phyloP scores from a whole-genome alignment of 37 sponge, comb jelly and placozoan species.

The Chondrosia reniformis region DNA sequence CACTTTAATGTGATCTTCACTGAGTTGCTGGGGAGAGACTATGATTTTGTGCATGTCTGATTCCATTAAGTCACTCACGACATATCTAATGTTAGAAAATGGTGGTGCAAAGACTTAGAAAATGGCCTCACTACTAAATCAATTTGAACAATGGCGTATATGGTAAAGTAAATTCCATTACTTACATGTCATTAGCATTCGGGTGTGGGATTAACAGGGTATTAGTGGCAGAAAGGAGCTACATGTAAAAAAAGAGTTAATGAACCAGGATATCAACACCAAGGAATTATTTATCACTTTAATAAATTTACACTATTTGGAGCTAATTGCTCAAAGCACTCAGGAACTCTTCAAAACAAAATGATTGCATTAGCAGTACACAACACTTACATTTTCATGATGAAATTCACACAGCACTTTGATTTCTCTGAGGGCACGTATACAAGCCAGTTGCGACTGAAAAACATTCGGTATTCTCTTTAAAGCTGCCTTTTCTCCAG shows the following conservation, averaged over 20 bases:
- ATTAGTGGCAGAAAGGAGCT: too few relatives aligned
- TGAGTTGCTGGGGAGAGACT: slow-evolving; percentile 64
- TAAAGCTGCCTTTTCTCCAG: slow-evolving; percentile 64
- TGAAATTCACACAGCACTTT: slow-evolving; percentile 78
- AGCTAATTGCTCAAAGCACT: neutral
- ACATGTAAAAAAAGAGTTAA: too few relatives aligned
- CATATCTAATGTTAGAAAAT: slow-evolving; percentile 38
- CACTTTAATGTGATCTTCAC: slow-evolving; percentile 81
- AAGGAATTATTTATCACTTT: too few relatives aligned
- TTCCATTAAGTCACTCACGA: slow-evolving; percentile 78
- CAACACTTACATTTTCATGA: slow-evolving; percentile 80
- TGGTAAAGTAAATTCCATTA: too few relatives aligned
- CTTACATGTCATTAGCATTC: too few relatives aligned
- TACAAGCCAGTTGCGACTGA: slow-evolving; percentile 61
- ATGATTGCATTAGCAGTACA: neutral
- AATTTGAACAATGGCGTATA: too few relatives aligned
- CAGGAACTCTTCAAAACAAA: slow-evolving; percentile 1
- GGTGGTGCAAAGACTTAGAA: neutral
- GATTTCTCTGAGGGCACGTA: slow-evolving; percentile 76
- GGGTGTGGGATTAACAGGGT: too few relatives aligned
- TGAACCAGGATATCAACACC: too few relatives aligned
- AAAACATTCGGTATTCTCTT: slow-evolving; percentile 81
- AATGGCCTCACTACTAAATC: neutral
- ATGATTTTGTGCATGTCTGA: slow-evolving; percentile 84
- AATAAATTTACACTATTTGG: neutral